Evolutionary conservation across 2,888 invertebrate genomes (phyloP).

Genomic region (Papilio demoleus): DNA sequence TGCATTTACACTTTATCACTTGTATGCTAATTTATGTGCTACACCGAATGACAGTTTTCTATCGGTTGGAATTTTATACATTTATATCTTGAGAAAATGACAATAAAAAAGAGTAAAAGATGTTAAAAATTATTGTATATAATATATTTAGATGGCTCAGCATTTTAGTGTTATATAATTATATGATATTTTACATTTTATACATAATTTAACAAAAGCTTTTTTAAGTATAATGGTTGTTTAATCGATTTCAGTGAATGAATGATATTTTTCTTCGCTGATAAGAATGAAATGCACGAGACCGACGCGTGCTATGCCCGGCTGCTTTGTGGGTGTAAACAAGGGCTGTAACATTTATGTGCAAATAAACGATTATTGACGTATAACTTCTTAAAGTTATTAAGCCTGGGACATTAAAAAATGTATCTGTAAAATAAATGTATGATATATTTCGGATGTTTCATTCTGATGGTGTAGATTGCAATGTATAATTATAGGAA

Average conservation of each 20-base stretch:
- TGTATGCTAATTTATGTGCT: constrained; percentile 28
- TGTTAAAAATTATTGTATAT: not conserved
- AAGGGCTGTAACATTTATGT: not conserved
- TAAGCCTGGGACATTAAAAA: not conserved
- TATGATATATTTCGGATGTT: not conserved
- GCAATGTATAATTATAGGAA: not conserved
- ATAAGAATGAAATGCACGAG: constrained; percentile 23
- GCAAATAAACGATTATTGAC: not conserved
- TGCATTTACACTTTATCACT: constrained; percentile 6
- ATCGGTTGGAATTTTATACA: constrained; percentile 1
- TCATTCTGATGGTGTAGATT: not conserved
- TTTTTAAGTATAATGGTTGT: too few relatives aligned
- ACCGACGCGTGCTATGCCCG: constrained; percentile 20
- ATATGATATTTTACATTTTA: too few relatives aligned
- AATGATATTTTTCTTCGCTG: constrained; percentile 8
- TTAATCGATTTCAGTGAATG: too few relatives aligned
- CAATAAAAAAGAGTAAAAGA: too few relatives aligned
- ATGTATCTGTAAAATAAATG: not conserved
- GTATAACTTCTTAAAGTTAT: too few relatives aligned
- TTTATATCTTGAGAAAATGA: not conserved
- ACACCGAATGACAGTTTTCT: constrained; percentile 37
- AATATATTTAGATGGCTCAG: not conserved
- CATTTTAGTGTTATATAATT: not conserved
- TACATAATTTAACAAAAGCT: too few relatives aligned
- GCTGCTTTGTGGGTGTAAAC: constrained; percentile 37